Conservation (phyloP, 2,113 vertebrate species). For the Larimichthys polyactis region DNA sequence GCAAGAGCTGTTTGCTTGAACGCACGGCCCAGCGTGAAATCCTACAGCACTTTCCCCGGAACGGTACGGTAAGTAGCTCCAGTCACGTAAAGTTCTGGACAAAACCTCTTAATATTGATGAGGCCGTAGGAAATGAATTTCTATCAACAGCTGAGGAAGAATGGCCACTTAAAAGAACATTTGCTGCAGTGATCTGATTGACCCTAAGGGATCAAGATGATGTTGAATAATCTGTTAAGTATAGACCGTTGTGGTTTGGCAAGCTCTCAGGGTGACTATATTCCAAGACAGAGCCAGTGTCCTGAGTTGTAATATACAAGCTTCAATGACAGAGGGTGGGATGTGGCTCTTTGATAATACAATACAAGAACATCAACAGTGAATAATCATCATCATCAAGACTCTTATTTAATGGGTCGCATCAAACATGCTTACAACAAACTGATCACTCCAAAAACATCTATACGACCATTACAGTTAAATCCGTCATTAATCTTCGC, state of each 20-base stretch:
- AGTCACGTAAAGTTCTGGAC: slow-evolving; percentile 55
- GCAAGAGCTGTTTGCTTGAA: slow-evolving; percentile 51
- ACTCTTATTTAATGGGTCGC: slow-evolving; percentile 14
- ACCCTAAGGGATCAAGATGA: slow-evolving; percentile 47
- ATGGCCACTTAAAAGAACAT: slow-evolving; percentile 53
- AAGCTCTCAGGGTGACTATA: slow-evolving; percentile 42
- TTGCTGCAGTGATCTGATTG: slow-evolving; percentile 48
- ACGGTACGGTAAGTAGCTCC: slow-evolving; percentile 47
- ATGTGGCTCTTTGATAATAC: neutral
- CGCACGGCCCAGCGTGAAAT: slow-evolving; percentile 32
- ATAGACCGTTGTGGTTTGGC: slow-evolving; percentile 58
- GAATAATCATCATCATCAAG: slow-evolving; percentile 13
- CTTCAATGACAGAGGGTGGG: slow-evolving; percentile 39
- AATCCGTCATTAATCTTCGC: slow-evolving; percentile 15
- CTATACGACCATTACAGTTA: neutral
- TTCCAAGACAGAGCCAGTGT: slow-evolving; percentile 39
- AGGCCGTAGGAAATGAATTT: slow-evolving; percentile 27
- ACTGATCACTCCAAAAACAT: slow-evolving; percentile 5
- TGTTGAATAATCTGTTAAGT: slow-evolving; percentile 69
- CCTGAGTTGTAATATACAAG: slow-evolving; percentile 13
- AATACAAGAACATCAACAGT: neutral
- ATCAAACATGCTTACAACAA: slow-evolving; percentile 19
- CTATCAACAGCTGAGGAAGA: slow-evolving; percentile 43
- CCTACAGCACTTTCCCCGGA: slow-evolving; percentile 39
- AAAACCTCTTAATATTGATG: slow-evolving; percentile 57